phyloP scores from a whole-genome alignment of 2,888 invertebrate species.

The Mesochorus sp. region DNA sequence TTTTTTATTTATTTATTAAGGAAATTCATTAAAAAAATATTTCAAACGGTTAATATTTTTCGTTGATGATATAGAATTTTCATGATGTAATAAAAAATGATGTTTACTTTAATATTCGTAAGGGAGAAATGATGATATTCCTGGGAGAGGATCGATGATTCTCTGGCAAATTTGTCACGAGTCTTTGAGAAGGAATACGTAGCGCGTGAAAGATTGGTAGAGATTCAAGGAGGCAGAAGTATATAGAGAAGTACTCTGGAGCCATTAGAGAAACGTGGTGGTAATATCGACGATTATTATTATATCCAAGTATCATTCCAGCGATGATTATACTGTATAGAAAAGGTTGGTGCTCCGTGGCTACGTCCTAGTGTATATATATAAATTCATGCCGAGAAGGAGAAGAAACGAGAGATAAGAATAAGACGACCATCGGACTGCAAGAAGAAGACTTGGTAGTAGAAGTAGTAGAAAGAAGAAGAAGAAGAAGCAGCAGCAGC shows the following conservation, averaged over 20 bases:
- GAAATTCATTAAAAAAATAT: too few relatives aligned
- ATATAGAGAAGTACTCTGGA: conserved; percentile 32
- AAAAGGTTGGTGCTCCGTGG: conserved; percentile 63
- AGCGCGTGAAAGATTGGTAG: not conserved
- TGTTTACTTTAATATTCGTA: too few relatives aligned
- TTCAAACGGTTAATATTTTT: too few relatives aligned
- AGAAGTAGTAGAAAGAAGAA: conserved; percentile 43
- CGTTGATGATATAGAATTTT: too few relatives aligned
- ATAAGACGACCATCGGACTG: conserved; percentile 45
- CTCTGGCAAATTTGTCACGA: not conserved
- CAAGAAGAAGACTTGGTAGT: conserved; percentile 47
- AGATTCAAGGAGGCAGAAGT: not conserved
- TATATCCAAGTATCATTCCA: conserved; percentile 73
- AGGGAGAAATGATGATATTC: too few relatives aligned
- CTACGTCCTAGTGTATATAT: not conserved
- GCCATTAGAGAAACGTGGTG: conserved; percentile 65
- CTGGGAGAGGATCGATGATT: too few relatives aligned
- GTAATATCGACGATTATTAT: conserved; percentile 74
- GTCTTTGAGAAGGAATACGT: not conserved
- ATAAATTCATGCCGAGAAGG: conserved; percentile 27
- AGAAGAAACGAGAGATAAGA: conserved; percentile 49
- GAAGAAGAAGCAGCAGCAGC: conserved; percentile 35
- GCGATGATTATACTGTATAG: conserved; percentile 69
- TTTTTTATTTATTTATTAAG: too few relatives aligned
- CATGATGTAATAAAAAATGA: too few relatives aligned